These are phyloP conservation scores for Hepsetus odoe DNA, from an alignment of 2,113 vertebrate species.

Conservation along the genomic window DNA sequence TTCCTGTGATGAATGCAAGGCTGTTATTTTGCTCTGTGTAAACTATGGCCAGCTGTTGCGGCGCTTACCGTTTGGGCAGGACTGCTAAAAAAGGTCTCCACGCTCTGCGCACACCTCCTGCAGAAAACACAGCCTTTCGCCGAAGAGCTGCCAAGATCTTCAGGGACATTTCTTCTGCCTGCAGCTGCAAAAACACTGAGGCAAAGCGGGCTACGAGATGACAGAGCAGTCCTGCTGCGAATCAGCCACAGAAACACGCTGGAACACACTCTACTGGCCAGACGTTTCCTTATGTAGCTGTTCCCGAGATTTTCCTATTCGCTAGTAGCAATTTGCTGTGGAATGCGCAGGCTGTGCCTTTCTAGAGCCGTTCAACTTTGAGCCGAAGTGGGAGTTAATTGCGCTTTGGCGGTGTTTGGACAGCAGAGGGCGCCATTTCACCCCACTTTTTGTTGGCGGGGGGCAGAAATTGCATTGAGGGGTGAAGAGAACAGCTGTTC, in stretches of 20 bases:
- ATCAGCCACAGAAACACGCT: not conserved
- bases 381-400: not conserved
- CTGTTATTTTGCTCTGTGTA: not conserved
- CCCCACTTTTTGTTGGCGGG: no score
- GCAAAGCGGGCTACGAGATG: no score
- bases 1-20: no score
- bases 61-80: conserved; percentile 61
- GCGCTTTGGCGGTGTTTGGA: not conserved
- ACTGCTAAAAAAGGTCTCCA: conserved; percentile 35
- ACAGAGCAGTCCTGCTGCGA: not conserved
- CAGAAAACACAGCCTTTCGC: not conserved
- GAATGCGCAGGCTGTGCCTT: not conserved
- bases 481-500: no score
- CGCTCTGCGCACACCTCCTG: conserved; percentile 25
- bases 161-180: conserved; percentile 50
- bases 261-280: no score
- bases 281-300: not conserved
- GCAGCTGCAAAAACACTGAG: not conserved
- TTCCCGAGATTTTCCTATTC: not conserved
- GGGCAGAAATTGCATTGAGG: no score
- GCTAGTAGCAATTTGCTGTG: not conserved
- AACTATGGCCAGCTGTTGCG: not conserved
- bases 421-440: conserved; percentile 40
- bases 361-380: conserved; percentile 3
- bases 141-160: conserved; percentile 44